phyloP scores from a whole-genome alignment of 2,888 invertebrate species.

The Endomychus coccineus region DNA sequence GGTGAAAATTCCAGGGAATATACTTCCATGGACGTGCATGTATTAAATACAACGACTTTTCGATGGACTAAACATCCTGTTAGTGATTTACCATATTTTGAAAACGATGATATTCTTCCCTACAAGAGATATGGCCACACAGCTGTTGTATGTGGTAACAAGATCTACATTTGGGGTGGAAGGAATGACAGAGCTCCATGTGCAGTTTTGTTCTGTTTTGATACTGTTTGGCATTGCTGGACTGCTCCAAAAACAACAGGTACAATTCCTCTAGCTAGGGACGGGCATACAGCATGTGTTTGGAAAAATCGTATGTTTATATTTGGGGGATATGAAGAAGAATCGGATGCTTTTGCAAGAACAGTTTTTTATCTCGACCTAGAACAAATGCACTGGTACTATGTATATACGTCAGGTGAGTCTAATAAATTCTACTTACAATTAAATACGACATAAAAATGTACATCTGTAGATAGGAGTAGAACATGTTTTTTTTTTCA shows the following conservation, averaged over 20 bases:
- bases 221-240: slow-evolving; percentile 65
- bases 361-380: slow-evolving; percentile 71
- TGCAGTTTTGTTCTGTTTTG: slow-evolving; percentile 73
- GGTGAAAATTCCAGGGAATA: slow-evolving; percentile 69
- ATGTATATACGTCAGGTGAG: slow-evolving; percentile 53
- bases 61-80: slow-evolving; percentile 53
- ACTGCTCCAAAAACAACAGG: slow-evolving; percentile 59
- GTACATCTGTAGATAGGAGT: no score
- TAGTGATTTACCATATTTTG: slow-evolving; percentile 45
- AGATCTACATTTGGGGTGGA: slow-evolving; percentile 87
- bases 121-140: slow-evolving; percentile 90
- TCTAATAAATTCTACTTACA: no score
- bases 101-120: slow-evolving; percentile 51
- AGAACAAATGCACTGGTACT: slow-evolving; percentile 64
- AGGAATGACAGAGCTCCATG: slow-evolving; percentile 79
- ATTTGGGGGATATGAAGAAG: slow-evolving; percentile 88
- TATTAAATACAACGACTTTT: slow-evolving; percentile 66
- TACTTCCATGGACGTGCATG: slow-evolving; percentile 79
- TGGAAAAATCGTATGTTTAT: slow-evolving; percentile 76
- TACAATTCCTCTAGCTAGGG: slow-evolving; percentile 69
- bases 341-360: slow-evolving; percentile 69
- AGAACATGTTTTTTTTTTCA: no score
- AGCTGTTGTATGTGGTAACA: slow-evolving; percentile 70
- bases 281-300: slow-evolving; percentile 86
- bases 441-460: no score